Evolutionary conservation across 2,113 vertebrate genomes (phyloP), one percentile per base, ranked within the genome.

Genomic region (Oreochromis aureus): DNA sequence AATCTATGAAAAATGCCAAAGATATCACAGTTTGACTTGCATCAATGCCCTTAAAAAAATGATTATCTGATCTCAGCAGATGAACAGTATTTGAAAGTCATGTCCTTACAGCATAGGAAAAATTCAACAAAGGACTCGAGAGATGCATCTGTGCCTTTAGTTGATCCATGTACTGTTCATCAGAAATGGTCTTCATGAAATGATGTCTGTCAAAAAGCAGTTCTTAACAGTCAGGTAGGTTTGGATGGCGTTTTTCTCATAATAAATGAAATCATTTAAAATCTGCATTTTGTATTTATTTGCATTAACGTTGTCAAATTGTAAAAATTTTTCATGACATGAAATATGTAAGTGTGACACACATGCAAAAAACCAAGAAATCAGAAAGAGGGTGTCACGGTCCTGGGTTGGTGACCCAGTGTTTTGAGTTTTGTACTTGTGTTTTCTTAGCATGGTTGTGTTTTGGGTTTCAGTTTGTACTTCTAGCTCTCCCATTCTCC

Each of bases 1-100:
- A 13, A 69, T 69, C 0, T 41, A 69, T 22, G 10, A 0, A 0
- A 69, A 39, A 66, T 66, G 19, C 19, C 18, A 66, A 66, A 39
- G 34, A 66, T 39, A 66, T 66, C 18, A 1, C 34, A 66, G 19
- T 39, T 10, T 66, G 32, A 66, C 61, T n/a, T 39, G 18, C 32
- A n/a, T 39, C 32, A 39, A 66, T 69, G 34, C 19, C 63, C 2
- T 69, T 69, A 24, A 66, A 66, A 36, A 63, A 22, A 39, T 34
- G 1, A 34, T 22, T 0, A 39, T 39, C 6, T 39, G 39, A 39
- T 39, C 18, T 66, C 18, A 66, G 6, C 6, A n/a, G 1, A 36
- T 2, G 32, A 66, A n/a, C 32, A 66, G 34, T 39, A n/a, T 66
- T 66, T 39, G 6, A 69, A 41, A 7, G 2, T 39, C 34, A 39